Base-by-base conservation (phyloP, 2,797 vertebrate genomes). In the Coranthus polyacanthus region DNA sequence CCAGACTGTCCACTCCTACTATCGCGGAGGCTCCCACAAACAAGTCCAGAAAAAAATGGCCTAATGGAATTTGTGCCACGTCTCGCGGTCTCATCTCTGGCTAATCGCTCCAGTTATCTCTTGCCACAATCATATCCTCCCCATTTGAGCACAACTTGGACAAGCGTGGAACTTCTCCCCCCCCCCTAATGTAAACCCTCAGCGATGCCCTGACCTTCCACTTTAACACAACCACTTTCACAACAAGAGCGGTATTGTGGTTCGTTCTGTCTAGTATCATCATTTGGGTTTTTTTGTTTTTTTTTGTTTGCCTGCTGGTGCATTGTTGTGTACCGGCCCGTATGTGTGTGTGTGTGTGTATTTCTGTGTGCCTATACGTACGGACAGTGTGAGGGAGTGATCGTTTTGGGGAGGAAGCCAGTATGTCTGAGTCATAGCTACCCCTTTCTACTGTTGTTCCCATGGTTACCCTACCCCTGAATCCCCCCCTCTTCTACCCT, bases 391-490 rank as follows among this genome's bases (percentile, higher is more conserved):
- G 34, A 62, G 17, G 16, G 29, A 36, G 41, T n/a, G 8, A 37
- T 54, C 6, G 1, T 50, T 55, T 67, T 49, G 46, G 57, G 53
- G 47, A 45, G 22, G 53, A 44, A 51, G 55, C 55, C 20, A 53
- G 43, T 13, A 21, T 17, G 56, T 75, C 47, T 80, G 88, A 89
- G 79, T 92, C 87, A 78, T 74, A 73, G 46, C 72, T 69, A 64
- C 66, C 61, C 77, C 58, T 71, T 57, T 77, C 47, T 53, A 9
- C 72, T 57, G 62, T 47, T 13, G 82, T 90, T 87, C 46, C 89
- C 81, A 88, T 86, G 78, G 86, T 92, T 87, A 86, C 84, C 43
- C 12, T 45, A 36, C 17, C 67, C 73, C 61, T 39, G 6, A 70
- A 76, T 42, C 38, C 37, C 57, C 18, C 26, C 5, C 24, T 58